Conservation (phyloP, 2,888 invertebrate genomes). For the Tineola bisselliella region DNA sequence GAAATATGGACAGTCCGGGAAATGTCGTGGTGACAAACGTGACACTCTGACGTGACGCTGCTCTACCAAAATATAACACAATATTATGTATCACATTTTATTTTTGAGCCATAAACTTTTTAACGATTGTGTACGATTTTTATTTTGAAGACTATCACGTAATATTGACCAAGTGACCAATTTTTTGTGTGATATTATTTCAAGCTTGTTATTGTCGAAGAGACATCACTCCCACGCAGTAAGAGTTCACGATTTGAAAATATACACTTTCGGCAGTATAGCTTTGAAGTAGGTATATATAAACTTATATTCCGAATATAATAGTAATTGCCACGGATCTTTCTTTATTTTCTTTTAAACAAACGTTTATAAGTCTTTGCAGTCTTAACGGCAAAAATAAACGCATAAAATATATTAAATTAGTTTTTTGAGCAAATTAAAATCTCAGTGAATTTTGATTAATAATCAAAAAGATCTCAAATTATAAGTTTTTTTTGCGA, state of each 20-base stretch:
- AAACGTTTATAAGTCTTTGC: too few species aligned
- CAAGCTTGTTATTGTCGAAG: neutral
- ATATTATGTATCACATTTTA: conserved; percentile 1
- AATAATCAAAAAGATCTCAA: neutral
- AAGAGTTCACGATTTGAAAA: too few species aligned
- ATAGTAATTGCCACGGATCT: too few species aligned
- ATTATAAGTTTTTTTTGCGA: neutral
- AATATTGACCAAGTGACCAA: neutral
- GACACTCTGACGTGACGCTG: neutral
- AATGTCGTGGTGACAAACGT: conserved; percentile 6
- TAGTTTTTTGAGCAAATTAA: too few species aligned
- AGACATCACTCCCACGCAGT: neutral
- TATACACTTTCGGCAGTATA: too few species aligned
- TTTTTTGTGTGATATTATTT: neutral
- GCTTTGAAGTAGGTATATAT: too few species aligned
- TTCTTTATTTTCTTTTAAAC: too few species aligned
- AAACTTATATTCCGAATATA: too few species aligned
- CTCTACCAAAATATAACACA: neutral
- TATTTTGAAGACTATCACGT: neutral
- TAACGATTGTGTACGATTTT: neutral
- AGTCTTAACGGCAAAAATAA: too few species aligned
- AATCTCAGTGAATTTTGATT: too few species aligned
- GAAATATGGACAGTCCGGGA: conserved; percentile 2
- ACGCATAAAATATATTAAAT: too few species aligned
- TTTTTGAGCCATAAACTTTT: conserved; percentile 7